Conservation (phyloP, 2,113 vertebrate genomes). For the Thunnus maccoyii region DNA sequence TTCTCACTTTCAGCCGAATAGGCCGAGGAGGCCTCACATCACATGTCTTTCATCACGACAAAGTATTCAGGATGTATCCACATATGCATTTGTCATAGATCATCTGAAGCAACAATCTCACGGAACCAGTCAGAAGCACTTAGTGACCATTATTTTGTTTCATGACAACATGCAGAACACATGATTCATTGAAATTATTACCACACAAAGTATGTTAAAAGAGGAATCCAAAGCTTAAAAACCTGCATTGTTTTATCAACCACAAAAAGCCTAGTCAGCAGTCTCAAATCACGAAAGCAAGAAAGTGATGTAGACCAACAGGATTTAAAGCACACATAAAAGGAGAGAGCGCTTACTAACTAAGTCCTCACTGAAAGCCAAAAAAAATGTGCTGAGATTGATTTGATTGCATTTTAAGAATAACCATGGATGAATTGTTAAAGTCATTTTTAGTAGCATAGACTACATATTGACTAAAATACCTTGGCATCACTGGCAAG, state of each 20-base stretch:
- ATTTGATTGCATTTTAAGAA: too few species aligned
- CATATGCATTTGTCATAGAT: not conserved
- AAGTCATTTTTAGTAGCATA: too few species aligned
- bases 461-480: too few species aligned
- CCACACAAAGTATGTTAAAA: not conserved
- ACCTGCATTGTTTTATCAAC: not conserved
- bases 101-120: not conserved
- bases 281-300: too few species aligned
- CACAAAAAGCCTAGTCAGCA: too few species aligned
- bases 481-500: not conserved
- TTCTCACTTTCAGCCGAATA: conserved; percentile 42
- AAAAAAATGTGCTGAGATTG: too few species aligned
- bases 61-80: conserved; percentile 18
- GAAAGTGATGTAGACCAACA: not conserved
- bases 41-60: conserved; percentile 18
- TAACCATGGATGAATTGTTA: too few species aligned
- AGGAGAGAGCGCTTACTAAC: not conserved
- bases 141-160: not conserved
- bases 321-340: not conserved
- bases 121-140: not conserved
- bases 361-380: too few species aligned
- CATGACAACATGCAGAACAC: not conserved
- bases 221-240: too few species aligned
- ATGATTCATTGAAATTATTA: not conserved
- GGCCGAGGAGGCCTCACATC: not conserved